Conservation (phyloP, 2,888 invertebrate species). For the Ophioninae sp. region DNA sequence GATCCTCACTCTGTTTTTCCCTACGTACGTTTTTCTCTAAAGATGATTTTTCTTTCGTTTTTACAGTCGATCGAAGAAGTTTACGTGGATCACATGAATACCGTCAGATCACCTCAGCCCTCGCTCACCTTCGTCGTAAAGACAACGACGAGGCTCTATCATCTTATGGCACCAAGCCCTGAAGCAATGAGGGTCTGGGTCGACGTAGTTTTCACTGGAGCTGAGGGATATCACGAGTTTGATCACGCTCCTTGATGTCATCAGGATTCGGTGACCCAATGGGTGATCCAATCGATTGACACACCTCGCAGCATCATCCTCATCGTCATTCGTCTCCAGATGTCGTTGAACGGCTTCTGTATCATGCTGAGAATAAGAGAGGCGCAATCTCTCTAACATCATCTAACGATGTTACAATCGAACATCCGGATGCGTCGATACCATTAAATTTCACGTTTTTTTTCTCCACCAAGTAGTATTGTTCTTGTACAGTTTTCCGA, state of each 20-base stretch:
- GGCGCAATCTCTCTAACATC: not conserved
- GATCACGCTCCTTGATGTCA: constrained; percentile 78
- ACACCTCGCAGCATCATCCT: no score
- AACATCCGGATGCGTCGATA: not conserved
- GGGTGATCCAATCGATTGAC: no score
- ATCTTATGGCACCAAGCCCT: constrained; percentile 95
- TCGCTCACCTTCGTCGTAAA: constrained; percentile 97
- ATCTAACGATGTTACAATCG: no score
- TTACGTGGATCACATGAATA: constrained; percentile 96
- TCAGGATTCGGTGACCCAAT: no score
- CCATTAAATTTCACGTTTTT: not conserved
- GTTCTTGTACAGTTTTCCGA: not conserved
- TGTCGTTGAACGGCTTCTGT: not conserved
- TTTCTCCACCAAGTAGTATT: not conserved
- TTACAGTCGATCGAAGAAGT: constrained; percentile 97
- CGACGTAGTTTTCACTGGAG: constrained; percentile 96
- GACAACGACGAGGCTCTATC: constrained; percentile 93
- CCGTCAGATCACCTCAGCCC: constrained; percentile 94
- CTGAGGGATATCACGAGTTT: constrained; percentile 92
- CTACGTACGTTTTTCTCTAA: not conserved
- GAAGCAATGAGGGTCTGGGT: constrained; percentile 98
- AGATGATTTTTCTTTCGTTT: constrained; percentile 44
- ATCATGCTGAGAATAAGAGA: not conserved
- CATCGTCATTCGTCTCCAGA: no score
- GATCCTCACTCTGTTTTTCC: not conserved